Conservation (phyloP, 2,797 vertebrate species). For the Hirundo rustica region DNA sequence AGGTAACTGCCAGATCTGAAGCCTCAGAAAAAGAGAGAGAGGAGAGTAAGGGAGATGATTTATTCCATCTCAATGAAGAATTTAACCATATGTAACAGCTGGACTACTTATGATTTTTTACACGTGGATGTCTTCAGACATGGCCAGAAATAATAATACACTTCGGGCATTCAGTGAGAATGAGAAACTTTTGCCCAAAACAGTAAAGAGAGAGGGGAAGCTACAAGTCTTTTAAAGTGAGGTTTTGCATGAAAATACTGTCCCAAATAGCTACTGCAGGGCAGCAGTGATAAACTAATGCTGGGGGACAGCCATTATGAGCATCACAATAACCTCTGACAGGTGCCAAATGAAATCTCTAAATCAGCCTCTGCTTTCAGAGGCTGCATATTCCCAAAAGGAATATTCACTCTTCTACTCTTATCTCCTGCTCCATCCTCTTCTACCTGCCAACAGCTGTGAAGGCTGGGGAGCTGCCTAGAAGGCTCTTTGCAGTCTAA, state of each 20-base stretch:
- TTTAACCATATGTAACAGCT: constrained; percentile 12
- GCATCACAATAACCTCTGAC: neutral
- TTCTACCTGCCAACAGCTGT: constrained; percentile 22
- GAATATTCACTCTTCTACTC: neutral
- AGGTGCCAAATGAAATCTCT: neutral
- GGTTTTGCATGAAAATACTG: neutral
- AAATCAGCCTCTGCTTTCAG: neutral
- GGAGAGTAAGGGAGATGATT: neutral
- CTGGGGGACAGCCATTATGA: neutral
- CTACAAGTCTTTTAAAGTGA: neutral
- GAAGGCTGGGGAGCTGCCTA: neutral
- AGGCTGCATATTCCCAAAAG: neutral
- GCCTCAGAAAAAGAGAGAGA: neutral
- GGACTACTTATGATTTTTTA: neutral
- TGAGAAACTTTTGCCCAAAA: neutral
- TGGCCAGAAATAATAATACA: constrained; percentile 2
- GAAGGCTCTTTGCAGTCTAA: neutral
- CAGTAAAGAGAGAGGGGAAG: neutral
- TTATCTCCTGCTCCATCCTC: neutral
- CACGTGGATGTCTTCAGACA: neutral
- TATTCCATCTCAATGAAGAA: constrained; percentile 23
- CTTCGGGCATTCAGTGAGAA: neutral
- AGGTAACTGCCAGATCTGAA: constrained; percentile 1
- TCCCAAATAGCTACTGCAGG: neutral
- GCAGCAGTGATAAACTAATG: neutral